Percentiles rank a stretch among this genome's conserved stretches.
phyloP scores from a whole-genome alignment of 2,113 vertebrate species.

The Lasiurus borealis region DNA sequence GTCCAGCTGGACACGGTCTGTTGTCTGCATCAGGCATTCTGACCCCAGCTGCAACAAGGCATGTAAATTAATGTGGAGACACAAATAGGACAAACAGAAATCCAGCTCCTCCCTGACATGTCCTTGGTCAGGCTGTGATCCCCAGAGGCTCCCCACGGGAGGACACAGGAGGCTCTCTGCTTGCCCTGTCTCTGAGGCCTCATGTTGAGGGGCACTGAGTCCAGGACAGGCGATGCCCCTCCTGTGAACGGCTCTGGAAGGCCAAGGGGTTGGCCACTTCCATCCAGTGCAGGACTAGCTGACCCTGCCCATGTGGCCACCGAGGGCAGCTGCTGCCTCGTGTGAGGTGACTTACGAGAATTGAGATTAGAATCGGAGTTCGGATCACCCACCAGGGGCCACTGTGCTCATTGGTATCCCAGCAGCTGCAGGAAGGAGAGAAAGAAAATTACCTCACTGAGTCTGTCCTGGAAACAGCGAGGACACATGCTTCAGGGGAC shows the following conservation, averaged over 20 bases:
- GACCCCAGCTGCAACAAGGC: not conserved
- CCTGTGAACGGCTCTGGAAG: not conserved
- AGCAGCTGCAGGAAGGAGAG: constrained; percentile 85
- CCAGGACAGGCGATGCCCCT: not conserved
- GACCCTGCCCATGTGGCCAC: no score
- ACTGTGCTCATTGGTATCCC: constrained; percentile 89
- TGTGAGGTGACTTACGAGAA: constrained; percentile 88
- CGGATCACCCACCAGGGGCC: constrained; percentile 90
- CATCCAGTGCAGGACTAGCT: constrained; percentile 21
- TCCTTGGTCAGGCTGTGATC: not conserved
- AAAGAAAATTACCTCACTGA: constrained; percentile 26
- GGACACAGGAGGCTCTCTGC: rapidly evolving
- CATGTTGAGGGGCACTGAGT: not conserved
- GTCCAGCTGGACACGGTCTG: no score
- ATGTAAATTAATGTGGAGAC: rapidly evolving
- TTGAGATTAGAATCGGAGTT: constrained; percentile 89
- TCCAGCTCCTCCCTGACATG: not conserved
- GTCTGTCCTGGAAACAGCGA: not conserved
- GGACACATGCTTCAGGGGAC: not conserved
- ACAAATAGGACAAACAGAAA: rapidly evolving
- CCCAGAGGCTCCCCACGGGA: not conserved
- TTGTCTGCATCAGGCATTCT: rapidly evolving
- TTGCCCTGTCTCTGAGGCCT: no score
- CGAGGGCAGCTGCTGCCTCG: not conserved
- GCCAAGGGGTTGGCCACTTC: not conserved